These are phyloP conservation scores for Poecile montanus DNA, from an alignment of 2,797 vertebrate genomes.

Conservation along the genomic window DNA sequence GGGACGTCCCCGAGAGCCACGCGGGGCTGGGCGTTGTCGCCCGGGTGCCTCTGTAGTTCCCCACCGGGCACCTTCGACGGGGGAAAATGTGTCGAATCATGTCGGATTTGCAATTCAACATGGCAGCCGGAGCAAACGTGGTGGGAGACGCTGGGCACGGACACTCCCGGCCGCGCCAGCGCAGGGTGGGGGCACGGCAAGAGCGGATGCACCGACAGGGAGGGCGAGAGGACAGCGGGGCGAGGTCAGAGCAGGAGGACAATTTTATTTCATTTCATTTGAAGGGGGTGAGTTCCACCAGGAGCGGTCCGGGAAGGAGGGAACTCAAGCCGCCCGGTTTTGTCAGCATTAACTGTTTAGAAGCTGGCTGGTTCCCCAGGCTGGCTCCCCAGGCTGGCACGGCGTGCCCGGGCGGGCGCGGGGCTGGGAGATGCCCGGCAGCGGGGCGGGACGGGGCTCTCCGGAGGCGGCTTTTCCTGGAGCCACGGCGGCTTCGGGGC, in stretches of 20 bases:
- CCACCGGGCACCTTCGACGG: background rate
- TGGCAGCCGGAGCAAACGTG: slow-evolving; percentile 62
- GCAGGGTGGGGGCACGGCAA: background rate
- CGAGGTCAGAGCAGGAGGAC: background rate
- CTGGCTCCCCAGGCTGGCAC: background rate
- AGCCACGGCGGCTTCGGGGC: background rate
- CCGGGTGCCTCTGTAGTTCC: background rate
- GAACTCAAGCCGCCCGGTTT: background rate
- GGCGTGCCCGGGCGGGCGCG: background rate
- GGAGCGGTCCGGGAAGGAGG: slow-evolving; percentile 37
- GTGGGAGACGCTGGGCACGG: background rate
- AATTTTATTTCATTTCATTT: slow-evolving; percentile 4
- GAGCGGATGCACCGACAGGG: background rate
- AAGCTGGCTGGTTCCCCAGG: background rate
- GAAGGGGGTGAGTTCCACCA: slow-evolving; percentile 2
- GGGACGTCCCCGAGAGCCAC: background rate
- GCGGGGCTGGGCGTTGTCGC: background rate
- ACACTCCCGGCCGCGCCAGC: background rate
- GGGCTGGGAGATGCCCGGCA: background rate
- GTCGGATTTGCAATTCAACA: slow-evolving; percentile 72
- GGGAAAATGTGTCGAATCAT: slow-evolving; percentile 58
- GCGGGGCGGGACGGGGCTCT: background rate
- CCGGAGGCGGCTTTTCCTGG: background rate
- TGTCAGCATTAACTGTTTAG: slow-evolving; percentile 62
- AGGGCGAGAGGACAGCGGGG: background rate